phyloP scores from a whole-genome alignment of 2,113 vertebrate genomes.

The Canis aureus region DNA sequence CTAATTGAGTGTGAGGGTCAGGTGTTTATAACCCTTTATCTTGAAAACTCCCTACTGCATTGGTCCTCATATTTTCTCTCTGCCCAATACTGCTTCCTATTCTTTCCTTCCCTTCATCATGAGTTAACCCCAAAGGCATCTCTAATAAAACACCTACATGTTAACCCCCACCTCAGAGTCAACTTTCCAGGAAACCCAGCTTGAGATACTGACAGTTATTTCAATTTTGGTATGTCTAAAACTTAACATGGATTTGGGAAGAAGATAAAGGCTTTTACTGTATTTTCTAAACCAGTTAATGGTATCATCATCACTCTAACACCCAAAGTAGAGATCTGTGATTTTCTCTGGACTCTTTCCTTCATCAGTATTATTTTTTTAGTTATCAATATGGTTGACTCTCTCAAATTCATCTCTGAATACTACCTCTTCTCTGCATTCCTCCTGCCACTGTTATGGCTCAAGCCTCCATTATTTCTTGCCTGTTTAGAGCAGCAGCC shows the following conservation, averaged over 20 bases:
- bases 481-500: background rate
- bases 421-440: background rate
- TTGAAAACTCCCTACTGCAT: background rate
- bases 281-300: background rate
- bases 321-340: background rate
- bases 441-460: background rate
- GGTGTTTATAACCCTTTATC: background rate
- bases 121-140: background rate
- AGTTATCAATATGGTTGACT: background rate
- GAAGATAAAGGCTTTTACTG: background rate
- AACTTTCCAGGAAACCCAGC: background rate
- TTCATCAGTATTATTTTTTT: background rate
- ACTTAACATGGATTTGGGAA: background rate
- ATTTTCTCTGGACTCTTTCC: background rate
- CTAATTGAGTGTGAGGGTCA: background rate
- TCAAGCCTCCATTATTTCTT: background rate
- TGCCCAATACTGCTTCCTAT: background rate
- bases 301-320: background rate
- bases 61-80: background rate
- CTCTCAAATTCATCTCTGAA: background rate
- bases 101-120: background rate
- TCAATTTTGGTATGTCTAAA: background rate
- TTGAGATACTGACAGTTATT: background rate
- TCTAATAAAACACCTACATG: background rate
- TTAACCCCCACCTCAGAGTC: background rate